Base-by-base conservation (phyloP, 2,797 vertebrate genomes). In the Propithecus perrieri region DNA sequence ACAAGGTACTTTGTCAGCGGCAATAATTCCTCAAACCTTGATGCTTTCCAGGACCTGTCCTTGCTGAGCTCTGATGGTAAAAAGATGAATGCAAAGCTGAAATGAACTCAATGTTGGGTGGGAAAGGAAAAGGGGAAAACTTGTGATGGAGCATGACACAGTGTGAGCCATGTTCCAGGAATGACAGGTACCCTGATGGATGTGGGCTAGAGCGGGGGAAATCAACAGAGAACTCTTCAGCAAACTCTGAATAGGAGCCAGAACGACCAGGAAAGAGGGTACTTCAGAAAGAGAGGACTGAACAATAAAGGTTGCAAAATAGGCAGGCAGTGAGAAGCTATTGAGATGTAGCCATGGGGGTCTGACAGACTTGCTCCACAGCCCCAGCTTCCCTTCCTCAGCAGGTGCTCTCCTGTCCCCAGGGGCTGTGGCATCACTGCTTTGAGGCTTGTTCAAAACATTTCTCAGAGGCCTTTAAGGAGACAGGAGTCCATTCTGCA, bases 101-200 rank as follows among this genome's bases (percentile, higher is more conserved):
- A 84, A 76, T 79, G 53, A 41, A 30, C 30, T 78, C 79, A 35
- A 30, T 33, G 1, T 61, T 12, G 41, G 8, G 30, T 35, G 20
- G 35, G 33, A 38, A 76, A 72, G 35, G 35, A 24, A 8, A 15
- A 43, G 59, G 61, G 22, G 41, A 35, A 59, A 59, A 26, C 57
- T 43, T 5, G 4, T 12, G 14, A 22, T 0, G 2, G 2, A 41
- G 26, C 7, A 4, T 35, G 35, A n/a, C 35, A 33, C 26, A 5
- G 10, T 20, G 20, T 35, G 57, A 65, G 18, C 65, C 67, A 59
- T 33, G 33, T 43, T 41, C 76, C 69, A 11, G 94, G 48, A 59
- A 72, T 41, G 35, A 33, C 12, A 24, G 48, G n/a, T 9, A 8
- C 55, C 15, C 20, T 22, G 20, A 53, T 24, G 57, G 18, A 5